Evolutionary conservation across 92 coral and sea anemone species (phyloP), one percentile per base, ranked within the genome.

Genomic region (Phymanthus crucifer): DNA sequence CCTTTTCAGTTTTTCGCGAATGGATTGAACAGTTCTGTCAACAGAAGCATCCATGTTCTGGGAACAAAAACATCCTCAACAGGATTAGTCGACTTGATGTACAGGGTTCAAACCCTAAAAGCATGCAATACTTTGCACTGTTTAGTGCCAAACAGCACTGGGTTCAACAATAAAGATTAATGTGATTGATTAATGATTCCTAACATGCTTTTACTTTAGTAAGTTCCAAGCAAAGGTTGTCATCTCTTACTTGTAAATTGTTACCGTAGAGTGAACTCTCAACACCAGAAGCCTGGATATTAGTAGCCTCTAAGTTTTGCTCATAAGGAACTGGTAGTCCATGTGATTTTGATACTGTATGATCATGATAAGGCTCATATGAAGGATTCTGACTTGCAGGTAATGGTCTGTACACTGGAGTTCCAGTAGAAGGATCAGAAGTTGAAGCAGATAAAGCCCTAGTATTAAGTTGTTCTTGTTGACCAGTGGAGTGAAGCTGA

Each of bases 21-120:
- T 86, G 26, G 97, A 86, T 26, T 72, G 38, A 27, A 87, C 89
- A 18, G 97, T 93, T 79, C 86, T 83, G 33, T 93, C 97, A 68
- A 93, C 77, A 12, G 97, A 93, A 17, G 61, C 65, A 45, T 82
- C 80, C 29, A 87, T 91, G 31, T 90, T 84, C 97, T 93, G 31
- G 10, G 32, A 52, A 47, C 66, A 47, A 35, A 77, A 77, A 35
- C 77, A 10, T n/a, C 43, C 29, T 61, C 4, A 54, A 54, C 27
- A 54, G 26, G 9, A 19, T 43, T 43, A 43, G 64, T 27, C 19
- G 5, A 54, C 17, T 61, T 27, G 17, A 27, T 19, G 13, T 27
- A 61, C 64, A 45, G 16, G 27, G 34, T 23, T n/a, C 35, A 27
- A 61, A 21, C n/a, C n/a, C n/a, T n/a, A n/a, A n/a, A n/a, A n/a